phyloP scores from a whole-genome alignment of 2,113 vertebrate genomes.

The Anolis sagrei region DNA sequence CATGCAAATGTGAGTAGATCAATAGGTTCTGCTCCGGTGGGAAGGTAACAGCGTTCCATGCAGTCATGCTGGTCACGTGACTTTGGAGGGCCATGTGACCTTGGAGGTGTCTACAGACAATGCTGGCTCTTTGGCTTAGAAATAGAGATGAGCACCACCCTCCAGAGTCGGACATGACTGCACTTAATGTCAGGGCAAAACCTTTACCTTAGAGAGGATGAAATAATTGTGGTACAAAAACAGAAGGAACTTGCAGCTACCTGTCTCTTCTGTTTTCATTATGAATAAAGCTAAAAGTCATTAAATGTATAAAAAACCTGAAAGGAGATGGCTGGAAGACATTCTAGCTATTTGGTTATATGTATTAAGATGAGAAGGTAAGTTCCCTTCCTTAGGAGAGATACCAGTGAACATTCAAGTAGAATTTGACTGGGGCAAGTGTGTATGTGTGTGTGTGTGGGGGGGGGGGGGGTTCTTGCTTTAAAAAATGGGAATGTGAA shows the following conservation, averaged over 20 bases:
- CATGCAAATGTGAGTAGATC: no score
- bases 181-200: no score
- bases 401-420: background rate
- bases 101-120: no score
- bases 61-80: no score
- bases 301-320: background rate
- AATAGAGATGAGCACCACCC: no score
- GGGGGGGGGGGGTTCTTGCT: background rate
- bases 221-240: background rate
- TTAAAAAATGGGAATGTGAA: background rate
- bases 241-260: background rate
- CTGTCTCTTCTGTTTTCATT: background rate
- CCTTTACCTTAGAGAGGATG: no score
- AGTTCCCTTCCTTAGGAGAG: background rate
- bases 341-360: background rate
- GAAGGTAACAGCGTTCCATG: no score
- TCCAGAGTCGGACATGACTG: no score
- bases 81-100: no score
- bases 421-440: background rate
- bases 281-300: background rate
- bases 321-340: background rate
- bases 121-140: no score
- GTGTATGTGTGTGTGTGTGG: no score
- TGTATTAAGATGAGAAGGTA: background rate
- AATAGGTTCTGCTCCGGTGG: no score